A percentile compares a stretch with the other conserved stretches of the same genome.
Conservation (phyloP, 2,888 invertebrate genomes). For the Eugnorisma glareosa region DNA sequence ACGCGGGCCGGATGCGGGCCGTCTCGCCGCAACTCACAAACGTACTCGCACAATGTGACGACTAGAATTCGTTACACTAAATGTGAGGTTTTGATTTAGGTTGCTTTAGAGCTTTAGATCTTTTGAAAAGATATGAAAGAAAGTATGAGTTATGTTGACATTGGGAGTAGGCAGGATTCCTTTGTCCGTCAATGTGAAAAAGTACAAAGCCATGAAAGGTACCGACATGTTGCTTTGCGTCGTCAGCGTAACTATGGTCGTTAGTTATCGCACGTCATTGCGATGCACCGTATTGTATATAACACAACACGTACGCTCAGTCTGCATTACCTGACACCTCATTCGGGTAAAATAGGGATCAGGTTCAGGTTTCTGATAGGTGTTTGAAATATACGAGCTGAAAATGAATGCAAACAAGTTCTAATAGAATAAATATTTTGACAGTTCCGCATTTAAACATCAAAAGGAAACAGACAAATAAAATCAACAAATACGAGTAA, state of each 20-base stretch:
- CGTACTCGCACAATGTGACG: conserved; percentile 49
- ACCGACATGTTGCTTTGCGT: not conserved
- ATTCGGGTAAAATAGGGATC: not conserved
- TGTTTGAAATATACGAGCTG: not conserved
- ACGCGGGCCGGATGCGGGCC: conserved; percentile 46
- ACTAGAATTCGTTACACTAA: conserved; percentile 35
- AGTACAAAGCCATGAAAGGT: not conserved
- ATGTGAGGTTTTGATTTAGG: conserved; percentile 38
- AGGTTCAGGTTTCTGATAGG: not conserved
- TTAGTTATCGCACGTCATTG: not conserved
- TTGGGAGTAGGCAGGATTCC: not conserved
- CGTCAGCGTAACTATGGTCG: not conserved
- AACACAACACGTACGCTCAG: not conserved
- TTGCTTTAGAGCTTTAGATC: conserved; percentile 12
- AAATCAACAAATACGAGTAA: not conserved
- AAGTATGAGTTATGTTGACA: conserved; percentile 15
- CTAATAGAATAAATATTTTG: not conserved
- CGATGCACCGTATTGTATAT: not conserved
- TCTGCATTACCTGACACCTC: not conserved
- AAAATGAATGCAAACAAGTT: not conserved
- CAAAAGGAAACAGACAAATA: not conserved
- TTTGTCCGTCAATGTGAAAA: not conserved
- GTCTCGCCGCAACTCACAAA: conserved; percentile 59
- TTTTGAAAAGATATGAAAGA: conserved; percentile 17
- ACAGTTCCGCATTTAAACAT: not conserved